Evolutionary conservation across 2,113 vertebrate genomes (phyloP).

Genomic region (Phalacrocorax pelagicus): DNA sequence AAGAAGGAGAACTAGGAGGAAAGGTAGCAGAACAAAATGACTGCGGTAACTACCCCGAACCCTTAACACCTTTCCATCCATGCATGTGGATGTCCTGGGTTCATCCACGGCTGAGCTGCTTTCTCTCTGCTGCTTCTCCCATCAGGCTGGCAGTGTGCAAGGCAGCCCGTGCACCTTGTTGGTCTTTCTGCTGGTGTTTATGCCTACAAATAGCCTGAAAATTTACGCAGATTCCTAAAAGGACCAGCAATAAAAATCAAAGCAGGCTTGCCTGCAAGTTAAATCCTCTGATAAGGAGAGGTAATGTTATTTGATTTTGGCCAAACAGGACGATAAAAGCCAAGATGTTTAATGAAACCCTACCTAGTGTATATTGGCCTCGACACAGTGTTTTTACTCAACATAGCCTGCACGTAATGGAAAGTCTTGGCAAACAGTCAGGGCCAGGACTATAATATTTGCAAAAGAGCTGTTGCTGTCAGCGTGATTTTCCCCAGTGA

Average conservation of each 20-base stretch:
- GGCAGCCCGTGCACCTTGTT: neutral
- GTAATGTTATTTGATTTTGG: constrained; percentile 42
- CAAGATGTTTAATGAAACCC: constrained; percentile 46
- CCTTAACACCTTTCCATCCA: neutral
- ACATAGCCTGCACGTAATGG: constrained; percentile 39
- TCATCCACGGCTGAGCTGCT: neutral
- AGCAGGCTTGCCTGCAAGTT: neutral
- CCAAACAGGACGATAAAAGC: constrained; percentile 35
- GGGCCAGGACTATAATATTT: constrained; percentile 20
- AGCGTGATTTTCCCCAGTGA: constrained; percentile 11
- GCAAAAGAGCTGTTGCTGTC: constrained; percentile 51
- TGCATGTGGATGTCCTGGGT: neutral
- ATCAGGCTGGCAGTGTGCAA: rapidly evolving
- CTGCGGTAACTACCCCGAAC: neutral
- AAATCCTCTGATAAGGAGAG: constrained; percentile 13
- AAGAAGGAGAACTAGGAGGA: neutral
- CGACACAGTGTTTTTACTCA: constrained; percentile 41
- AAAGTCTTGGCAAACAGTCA: constrained; percentile 46
- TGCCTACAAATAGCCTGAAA: neutral
- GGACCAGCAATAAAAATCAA: constrained; percentile 5
- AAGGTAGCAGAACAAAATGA: neutral
- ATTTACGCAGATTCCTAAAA: neutral
- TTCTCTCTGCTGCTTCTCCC: neutral
- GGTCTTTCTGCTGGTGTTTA: neutral
- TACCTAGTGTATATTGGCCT: neutral